Percentiles rank a stretch among this genome's conserved stretches.
phyloP scores from a whole-genome alignment of 2,797 vertebrate genomes.

The Melanotaenia maccullochi region DNA sequence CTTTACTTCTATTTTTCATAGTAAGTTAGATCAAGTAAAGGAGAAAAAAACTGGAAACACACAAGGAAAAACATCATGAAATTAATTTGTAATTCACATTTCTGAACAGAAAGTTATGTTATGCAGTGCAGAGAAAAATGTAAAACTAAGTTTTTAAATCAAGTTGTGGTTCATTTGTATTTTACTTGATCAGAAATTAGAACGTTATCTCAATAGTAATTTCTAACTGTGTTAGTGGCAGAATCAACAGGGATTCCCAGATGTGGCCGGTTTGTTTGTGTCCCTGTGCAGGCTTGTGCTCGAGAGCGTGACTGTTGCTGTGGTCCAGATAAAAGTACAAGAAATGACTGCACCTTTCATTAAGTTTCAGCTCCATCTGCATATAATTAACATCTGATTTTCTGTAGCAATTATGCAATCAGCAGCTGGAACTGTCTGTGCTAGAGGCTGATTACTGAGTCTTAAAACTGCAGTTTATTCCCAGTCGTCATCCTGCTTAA shows the following conservation, averaged over 20 bases:
- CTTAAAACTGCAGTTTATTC: conserved; percentile 21
- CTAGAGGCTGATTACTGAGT: conserved; percentile 29
- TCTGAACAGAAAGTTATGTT: no score
- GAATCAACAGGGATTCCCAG: no score
- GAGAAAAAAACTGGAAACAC: no score
- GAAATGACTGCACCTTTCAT: not conserved
- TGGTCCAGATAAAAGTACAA: conserved; percentile 2
- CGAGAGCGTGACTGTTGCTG: not conserved
- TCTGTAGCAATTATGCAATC: conserved; percentile 39
- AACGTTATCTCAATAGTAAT: not conserved
- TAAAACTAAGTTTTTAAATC: no score
- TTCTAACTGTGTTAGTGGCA: not conserved
- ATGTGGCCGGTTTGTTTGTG: no score
- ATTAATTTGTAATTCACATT: no score
- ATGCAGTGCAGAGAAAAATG: no score
- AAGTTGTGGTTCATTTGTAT: no score
- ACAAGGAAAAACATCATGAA: no score
- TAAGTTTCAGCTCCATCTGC: conserved; percentile 17
- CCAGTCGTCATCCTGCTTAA: conserved; percentile 12
- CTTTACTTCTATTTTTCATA: no score
- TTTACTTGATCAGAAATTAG: not conserved
- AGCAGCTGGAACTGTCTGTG: conserved; percentile 7
- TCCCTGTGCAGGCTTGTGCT: conserved; percentile 2
- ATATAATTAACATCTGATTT: conserved; percentile 45
- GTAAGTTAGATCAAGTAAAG: no score